Base-by-base conservation (phyloP, 2,888 invertebrate species). In the Torymus auratus region DNA sequence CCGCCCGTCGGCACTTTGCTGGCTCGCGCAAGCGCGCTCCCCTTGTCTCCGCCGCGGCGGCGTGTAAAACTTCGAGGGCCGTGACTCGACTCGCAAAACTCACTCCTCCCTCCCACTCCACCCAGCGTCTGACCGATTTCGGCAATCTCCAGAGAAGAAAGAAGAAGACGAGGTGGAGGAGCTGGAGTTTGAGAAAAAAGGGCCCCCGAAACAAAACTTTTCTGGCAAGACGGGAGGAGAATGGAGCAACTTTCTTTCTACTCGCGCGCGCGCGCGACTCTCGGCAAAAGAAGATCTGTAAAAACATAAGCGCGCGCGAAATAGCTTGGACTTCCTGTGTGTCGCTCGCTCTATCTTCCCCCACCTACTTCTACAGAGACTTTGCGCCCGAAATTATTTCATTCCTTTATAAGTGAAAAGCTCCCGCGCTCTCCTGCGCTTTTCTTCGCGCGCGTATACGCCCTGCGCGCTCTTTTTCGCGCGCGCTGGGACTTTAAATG, bases 121-220 rank as follows among this genome's bases (percentile, higher is more conserved):
- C 28, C 28, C 28, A 28, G 28, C 55, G 52, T 68, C 78, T 65
- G 78, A 74, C 75, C 79, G 79, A 82, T 82, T 82, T 82, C 78
- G 82, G 72, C 72, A 71, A 82, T 82, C 75, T 78, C 75, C 53
- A n/a, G 14, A 28, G 15, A 4, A 4, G 50, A 62, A 62, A 23
- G 60, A 52, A 67, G 52, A 55, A 60, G 15, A 14, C 14, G 71
- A 17, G 41, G 12, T 28, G 7, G 70, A 52, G 41, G 56, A 58
- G 58, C 12, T 20, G 68, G 20, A 56, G 23, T 17, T 52, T 20
- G 17, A 50, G 58, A 73, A 75, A 75, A 73, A 61, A 58, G 55
- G 70, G 61, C 71, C 56, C 65, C 62, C 70, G 77, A 80, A 80
- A 82, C 77, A 80, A 82, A 82, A 82, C 77, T 82, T 82, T 82